These are phyloP conservation scores for Amblyopsis hoosieri DNA, from an alignment of 2,797 vertebrate species.

Conservation along the genomic window DNA sequence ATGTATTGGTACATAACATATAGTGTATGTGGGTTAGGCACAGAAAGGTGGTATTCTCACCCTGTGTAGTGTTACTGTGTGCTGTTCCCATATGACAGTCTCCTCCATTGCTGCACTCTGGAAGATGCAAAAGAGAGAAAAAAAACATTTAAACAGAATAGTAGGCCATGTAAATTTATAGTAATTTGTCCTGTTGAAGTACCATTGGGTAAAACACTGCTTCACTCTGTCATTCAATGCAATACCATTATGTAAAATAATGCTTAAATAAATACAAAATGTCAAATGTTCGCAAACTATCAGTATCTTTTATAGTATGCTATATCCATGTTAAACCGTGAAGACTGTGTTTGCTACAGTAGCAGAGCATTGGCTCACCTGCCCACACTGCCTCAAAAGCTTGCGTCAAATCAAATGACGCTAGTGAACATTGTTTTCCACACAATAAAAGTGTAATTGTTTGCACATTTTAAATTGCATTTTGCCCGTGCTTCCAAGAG, in stretches of 20 bases:
- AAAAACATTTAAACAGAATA: neutral
- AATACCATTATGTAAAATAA: too few relatives aligned
- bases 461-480: conserved; percentile 3
- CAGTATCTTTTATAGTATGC: too few relatives aligned
- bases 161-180: neutral
- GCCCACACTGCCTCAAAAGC: too few relatives aligned
- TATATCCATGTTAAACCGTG: too few relatives aligned
- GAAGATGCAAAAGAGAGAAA: conserved; percentile 13
- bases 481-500: neutral
- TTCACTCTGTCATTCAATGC: neutral
- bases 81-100: conserved; percentile 92
- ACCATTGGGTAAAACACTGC: conserved; percentile 5
- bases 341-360: too few relatives aligned
- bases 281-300: too few relatives aligned
- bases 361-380: too few relatives aligned
- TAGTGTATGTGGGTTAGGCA: conserved; percentile 12
- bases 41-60: conserved; percentile 74
- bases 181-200: neutral
- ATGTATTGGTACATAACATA: conserved; percentile 5
- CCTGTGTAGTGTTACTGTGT: conserved; percentile 92
- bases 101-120: conserved; percentile 92
- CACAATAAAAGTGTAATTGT: neutral
- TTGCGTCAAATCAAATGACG: too few relatives aligned
- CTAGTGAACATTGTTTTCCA: neutral
- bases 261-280: too few relatives aligned